These are phyloP conservation scores for Gastrophryne carolinensis DNA, from an alignment of 2,797 vertebrate species.

Conservation along the genomic window DNA sequence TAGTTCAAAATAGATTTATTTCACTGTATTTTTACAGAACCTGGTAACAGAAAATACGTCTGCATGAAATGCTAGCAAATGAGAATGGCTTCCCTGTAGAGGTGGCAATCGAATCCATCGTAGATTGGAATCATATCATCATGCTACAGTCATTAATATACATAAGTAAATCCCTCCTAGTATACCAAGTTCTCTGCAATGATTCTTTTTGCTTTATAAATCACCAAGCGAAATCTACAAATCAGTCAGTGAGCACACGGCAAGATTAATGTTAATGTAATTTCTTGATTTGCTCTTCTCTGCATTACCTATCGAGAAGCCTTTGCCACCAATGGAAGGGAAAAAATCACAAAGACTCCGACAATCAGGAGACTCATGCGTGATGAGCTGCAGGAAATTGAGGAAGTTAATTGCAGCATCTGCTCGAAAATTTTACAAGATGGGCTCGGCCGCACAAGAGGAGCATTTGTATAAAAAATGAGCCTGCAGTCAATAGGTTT, in stretches of 20 bases:
- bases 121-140: background rate
- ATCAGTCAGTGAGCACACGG: constrained; percentile 23
- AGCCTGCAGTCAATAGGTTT: constrained; percentile 50
- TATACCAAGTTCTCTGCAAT: background rate
- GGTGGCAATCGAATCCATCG: background rate
- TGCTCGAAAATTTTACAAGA: constrained; percentile 60
- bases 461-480: constrained; percentile 56
- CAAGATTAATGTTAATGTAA: constrained; percentile 34
- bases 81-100: background rate
- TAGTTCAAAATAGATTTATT: no score
- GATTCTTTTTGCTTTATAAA: constrained; percentile 16
- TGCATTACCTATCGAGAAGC: constrained; percentile 9
- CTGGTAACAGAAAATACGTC: background rate
- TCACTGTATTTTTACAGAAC: no score
- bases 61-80: background rate
- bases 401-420: constrained; percentile 58
- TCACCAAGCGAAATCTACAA: constrained; percentile 24
- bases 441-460: constrained; percentile 59
- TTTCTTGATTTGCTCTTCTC: constrained; percentile 23
- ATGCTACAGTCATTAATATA: constrained; percentile 17
- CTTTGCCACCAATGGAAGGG: constrained; percentile 26
- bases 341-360: constrained; percentile 30
- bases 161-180: constrained; percentile 21
- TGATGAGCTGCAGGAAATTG: constrained; percentile 56
- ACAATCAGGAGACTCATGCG: constrained; percentile 53